These are phyloP conservation scores for Urocyon cinereoargenteus DNA, from an alignment of 2,797 vertebrate species.

Conservation along the genomic window DNA sequence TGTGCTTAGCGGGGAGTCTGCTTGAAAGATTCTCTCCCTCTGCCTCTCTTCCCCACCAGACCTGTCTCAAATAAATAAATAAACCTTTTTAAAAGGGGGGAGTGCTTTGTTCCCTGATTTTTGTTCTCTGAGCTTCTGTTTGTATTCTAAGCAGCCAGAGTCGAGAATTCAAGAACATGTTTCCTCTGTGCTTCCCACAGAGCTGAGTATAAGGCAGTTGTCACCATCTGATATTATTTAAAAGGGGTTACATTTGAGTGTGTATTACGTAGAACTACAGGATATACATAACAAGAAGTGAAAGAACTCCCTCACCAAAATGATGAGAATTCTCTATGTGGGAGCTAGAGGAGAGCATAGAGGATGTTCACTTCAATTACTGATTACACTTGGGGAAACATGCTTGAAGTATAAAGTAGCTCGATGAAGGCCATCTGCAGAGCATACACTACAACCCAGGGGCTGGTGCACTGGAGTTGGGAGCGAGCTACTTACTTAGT, in stretches of 20 bases:
- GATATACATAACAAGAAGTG: background rate
- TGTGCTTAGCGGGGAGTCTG: background rate
- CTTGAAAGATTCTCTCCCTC: background rate
- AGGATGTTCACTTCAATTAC: background rate
- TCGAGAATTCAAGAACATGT: too few relatives aligned
- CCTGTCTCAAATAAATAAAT: background rate
- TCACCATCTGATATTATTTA: background rate
- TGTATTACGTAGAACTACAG: background rate
- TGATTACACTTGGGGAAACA: background rate
- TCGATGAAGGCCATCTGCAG: accelerated
- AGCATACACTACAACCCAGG: accelerated
- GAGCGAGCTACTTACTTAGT: background rate
- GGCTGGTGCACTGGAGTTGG: accelerated
- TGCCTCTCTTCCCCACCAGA: background rate
- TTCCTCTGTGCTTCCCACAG: background rate
- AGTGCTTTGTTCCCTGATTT: background rate
- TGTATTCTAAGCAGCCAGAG: background rate
- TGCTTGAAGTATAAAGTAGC: background rate
- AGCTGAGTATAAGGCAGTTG: background rate
- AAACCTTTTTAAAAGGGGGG: background rate
- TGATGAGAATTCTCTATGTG: background rate
- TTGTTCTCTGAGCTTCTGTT: background rate
- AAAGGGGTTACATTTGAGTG: background rate
- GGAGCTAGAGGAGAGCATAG: background rate
- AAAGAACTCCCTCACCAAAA: background rate